phyloP scores from a whole-genome alignment of 2,113 vertebrate genomes.

The Terrapene triunguis region DNA sequence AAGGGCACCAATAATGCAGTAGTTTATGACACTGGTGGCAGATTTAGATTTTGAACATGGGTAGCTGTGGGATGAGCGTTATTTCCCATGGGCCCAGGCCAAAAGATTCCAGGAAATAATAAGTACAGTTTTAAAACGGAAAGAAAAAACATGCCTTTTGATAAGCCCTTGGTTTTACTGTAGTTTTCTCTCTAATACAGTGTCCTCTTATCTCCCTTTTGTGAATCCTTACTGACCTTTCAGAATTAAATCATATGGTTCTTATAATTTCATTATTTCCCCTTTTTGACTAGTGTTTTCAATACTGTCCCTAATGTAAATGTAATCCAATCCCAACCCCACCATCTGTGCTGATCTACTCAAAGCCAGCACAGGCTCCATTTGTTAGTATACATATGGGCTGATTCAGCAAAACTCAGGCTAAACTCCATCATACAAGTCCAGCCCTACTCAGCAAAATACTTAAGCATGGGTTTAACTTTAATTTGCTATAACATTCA shows the following conservation, averaged over 20 bases:
- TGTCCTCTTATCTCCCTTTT: background rate
- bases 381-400: background rate
- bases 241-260: background rate
- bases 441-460: background rate
- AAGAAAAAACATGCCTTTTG: background rate
- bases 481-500: background rate
- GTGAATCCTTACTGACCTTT: background rate
- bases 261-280: background rate
- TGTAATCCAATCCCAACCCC: background rate
- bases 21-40: background rate
- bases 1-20: background rate
- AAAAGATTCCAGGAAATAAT: background rate
- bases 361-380: background rate
- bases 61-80: background rate
- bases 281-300: background rate
- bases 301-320: background rate
- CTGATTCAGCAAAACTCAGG: fast-evolving
- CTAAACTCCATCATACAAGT: background rate
- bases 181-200: background rate
- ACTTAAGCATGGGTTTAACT: background rate
- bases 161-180: background rate
- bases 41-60: background rate
- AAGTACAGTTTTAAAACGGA: background rate
- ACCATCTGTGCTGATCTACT: background rate
- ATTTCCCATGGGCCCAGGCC: background rate